A percentile compares a stretch with the other conserved stretches of the same genome.
Conservation (phyloP, 2,113 vertebrate species). For the Macheiramphus alcinus region DNA sequence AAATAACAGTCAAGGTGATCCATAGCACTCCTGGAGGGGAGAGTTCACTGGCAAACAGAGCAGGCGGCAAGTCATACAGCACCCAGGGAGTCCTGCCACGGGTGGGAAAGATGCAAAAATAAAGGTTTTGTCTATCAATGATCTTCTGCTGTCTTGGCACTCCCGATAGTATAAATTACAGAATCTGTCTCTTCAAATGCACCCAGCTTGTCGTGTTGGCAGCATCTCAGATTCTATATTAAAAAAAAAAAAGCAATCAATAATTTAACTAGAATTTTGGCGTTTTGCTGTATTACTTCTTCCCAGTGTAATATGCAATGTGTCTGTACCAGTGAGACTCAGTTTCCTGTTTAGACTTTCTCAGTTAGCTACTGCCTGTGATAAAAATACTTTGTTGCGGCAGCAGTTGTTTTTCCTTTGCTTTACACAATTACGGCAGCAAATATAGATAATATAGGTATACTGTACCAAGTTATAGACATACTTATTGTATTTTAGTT, state of each 20-base stretch:
- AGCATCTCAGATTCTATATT: background rate
- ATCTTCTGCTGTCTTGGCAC: background rate
- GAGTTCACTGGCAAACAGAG: constrained; percentile 6
- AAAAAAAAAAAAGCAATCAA: background rate
- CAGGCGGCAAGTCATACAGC: background rate
- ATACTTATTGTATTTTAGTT: background rate
- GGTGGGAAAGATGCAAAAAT: background rate
- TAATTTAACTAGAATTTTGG: background rate
- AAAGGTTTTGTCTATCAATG: background rate
- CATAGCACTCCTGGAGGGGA: background rate
- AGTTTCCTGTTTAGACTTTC: background rate
- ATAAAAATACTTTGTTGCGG: background rate
- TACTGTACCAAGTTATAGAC: background rate
- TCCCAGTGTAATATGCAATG: background rate
- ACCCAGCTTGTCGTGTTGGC: background rate
- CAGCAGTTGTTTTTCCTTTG: background rate
- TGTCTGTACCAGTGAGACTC: background rate
- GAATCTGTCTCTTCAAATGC: background rate
- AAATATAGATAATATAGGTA: background rate
- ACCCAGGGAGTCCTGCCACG: background rate
- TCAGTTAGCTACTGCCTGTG: background rate
- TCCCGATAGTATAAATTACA: background rate
- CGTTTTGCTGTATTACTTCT: background rate
- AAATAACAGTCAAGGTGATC: constrained; percentile 57
- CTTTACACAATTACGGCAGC: no score